A percentile compares a stretch with the other conserved stretches of the same genome.
Conservation (phyloP, 2,888 invertebrate species). For the Athalia cordata region DNA sequence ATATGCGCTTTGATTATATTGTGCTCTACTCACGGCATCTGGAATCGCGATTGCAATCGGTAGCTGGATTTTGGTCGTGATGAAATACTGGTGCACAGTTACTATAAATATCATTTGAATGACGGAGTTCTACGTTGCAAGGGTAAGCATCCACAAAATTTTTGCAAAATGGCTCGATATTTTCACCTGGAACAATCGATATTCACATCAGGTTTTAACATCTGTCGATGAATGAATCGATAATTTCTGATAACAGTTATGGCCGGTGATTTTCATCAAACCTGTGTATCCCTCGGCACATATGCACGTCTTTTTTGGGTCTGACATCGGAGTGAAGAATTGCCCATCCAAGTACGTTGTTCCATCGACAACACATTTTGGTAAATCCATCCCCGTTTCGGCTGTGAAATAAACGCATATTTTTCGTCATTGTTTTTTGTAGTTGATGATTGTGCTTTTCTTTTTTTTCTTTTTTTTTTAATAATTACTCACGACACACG, state of each 20-base stretch:
- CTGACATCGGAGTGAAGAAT: conserved; percentile 51
- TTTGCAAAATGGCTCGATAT: conserved; percentile 61
- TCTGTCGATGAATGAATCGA: background rate
- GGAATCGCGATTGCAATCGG: conserved; percentile 51
- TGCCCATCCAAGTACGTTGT: conserved; percentile 60
- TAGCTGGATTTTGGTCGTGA: conserved; percentile 49
- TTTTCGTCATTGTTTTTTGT: background rate
- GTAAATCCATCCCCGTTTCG: conserved; percentile 52
- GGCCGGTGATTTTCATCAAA: conserved; percentile 35
- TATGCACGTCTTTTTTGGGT: conserved; percentile 55
- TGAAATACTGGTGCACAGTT: conserved; percentile 62
- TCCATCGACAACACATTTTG: conserved; percentile 61
- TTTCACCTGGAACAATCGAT: conserved; percentile 53
- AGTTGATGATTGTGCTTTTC: background rate
- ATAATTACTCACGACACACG: conserved; percentile 61
- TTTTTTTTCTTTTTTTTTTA: background rate
- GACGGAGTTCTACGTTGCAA: conserved; percentile 55
- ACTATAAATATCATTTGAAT: conserved; percentile 45
- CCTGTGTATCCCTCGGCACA: conserved; percentile 57
- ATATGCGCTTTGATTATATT: background rate
- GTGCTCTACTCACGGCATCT: conserved; percentile 64
- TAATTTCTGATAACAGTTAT: background rate
- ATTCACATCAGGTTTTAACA: background rate
- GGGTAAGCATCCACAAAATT: conserved; percentile 34
- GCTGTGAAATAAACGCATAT: conserved; percentile 51